Evolutionary conservation across 2,888 invertebrate species (phyloP).

Genomic region (Pristionchus fissidentatus): DNA sequence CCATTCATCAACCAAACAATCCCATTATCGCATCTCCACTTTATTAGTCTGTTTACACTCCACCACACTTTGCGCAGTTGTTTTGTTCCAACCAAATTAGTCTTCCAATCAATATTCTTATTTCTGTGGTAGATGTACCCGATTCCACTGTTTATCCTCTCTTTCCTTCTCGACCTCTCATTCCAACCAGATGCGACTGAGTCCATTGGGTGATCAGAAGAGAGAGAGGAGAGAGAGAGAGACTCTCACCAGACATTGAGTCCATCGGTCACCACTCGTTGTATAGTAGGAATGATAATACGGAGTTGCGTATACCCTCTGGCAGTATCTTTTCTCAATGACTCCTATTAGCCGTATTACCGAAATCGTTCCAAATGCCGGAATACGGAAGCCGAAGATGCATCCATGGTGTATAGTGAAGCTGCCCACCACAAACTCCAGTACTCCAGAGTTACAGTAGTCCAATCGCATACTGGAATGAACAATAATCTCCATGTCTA

Average conservation of each 20-base stretch:
- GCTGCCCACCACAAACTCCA: too few species aligned
- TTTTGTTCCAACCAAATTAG: not conserved
- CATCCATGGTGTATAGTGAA: conserved; percentile 21
- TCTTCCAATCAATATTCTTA: not conserved
- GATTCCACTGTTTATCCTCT: not conserved
- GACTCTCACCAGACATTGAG: not conserved
- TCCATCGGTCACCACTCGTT: conserved; percentile 16
- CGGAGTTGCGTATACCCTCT: too few species aligned
- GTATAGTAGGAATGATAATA: too few species aligned
- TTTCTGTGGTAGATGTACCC: conserved; percentile 5
- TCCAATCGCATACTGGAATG: too few species aligned
- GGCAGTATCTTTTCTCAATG: too few species aligned
- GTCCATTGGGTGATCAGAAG: conserved; percentile 11
- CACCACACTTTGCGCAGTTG: not conserved
- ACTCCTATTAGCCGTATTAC: too few species aligned
- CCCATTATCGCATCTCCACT: conserved; percentile 31
- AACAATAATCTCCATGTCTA: not conserved
- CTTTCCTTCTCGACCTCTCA: conserved; percentile 18
- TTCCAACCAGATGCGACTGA: not conserved
- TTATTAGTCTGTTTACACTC: conserved; percentile 20
- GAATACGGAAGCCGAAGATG: too few species aligned
- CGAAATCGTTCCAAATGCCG: too few species aligned
- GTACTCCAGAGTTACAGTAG: too few species aligned
- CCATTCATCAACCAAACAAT: not conserved
- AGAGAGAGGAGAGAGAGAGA: not conserved